A percentile compares a stretch with the other conserved stretches of the same genome.
Evolutionary conservation across 1,140 invertebrate species (phyloP).

Genomic region (Lanistes nyassanus): DNA sequence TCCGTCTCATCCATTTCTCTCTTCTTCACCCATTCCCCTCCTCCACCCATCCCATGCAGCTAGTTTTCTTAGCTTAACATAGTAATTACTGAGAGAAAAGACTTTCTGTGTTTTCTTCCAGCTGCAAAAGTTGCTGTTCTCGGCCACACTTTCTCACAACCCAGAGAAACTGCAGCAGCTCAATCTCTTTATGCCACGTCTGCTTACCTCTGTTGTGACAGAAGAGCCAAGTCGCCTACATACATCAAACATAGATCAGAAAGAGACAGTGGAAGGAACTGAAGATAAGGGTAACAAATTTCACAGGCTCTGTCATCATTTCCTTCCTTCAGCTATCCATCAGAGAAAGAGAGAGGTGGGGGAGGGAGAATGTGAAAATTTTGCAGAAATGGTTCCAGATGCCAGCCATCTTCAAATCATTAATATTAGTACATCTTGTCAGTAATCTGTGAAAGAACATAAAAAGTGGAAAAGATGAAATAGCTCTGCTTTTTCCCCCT

Average conservation of each 20-base stretch:
- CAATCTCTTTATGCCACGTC: constrained; percentile 88
- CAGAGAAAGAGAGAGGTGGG: no score
- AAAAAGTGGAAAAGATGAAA: no score
- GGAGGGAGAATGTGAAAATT: no score
- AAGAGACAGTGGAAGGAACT: neutral
- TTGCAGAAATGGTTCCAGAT: no score
- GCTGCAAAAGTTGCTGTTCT: constrained; percentile 94
- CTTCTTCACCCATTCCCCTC: no score
- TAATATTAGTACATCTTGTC: no score
- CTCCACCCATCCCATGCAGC: no score
- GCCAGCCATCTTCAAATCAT: no score
- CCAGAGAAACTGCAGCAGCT: constrained; percentile 91
- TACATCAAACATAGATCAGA: neutral
- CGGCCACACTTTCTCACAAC: constrained; percentile 94
- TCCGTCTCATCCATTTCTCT: neutral
- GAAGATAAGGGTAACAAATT: neutral
- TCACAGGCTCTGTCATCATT: neutral
- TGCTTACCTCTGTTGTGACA: constrained; percentile 82
- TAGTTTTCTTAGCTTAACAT: neutral
- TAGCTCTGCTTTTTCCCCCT: no score
- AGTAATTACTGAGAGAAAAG: constrained; percentile 17
- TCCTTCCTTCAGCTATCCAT: no score
- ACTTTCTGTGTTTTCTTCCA: constrained; percentile 15
- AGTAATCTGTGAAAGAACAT: no score
- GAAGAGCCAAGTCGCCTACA: neutral